Evolutionary conservation across 1,140 invertebrate genomes (phyloP).

Genomic region (Ephestia elutella): DNA sequence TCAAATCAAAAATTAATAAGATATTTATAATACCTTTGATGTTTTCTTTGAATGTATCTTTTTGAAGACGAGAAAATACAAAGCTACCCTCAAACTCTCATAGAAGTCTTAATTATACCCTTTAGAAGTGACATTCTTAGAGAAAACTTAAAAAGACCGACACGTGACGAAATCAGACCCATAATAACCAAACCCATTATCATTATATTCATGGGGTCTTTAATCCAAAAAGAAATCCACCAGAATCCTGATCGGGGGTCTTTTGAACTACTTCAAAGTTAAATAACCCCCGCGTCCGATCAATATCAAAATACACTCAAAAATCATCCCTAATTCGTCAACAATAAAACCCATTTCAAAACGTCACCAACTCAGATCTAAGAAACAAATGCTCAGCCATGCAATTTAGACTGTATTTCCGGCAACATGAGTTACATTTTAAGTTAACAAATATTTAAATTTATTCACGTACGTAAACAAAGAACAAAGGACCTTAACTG

Average conservation of each 20-base stretch:
- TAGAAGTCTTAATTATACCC: not conserved
- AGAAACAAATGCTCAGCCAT: slow-evolving; percentile 66
- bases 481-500: slow-evolving; percentile 38
- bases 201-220: slow-evolving; percentile 70
- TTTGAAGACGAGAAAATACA: no score
- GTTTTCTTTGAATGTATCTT: no score
- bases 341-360: slow-evolving; percentile 39
- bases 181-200: slow-evolving; percentile 60
- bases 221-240: slow-evolving; percentile 73
- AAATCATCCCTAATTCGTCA: slow-evolving; percentile 21
- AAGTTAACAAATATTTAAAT: slow-evolving; percentile 74
- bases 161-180: slow-evolving; percentile 46
- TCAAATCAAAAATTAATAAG: no score
- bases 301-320: slow-evolving; percentile 21
- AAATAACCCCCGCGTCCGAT: slow-evolving; percentile 57
- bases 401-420: slow-evolving; percentile 73
- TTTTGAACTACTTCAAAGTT: slow-evolving; percentile 73
- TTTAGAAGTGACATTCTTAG: not conserved
- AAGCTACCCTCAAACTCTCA: not conserved
- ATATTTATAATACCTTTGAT: no score
- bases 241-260: slow-evolving; percentile 67
- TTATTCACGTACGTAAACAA: slow-evolving; percentile 47
- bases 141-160: slow-evolving; percentile 28
- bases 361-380: slow-evolving; percentile 29
- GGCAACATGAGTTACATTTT: slow-evolving; percentile 73